phyloP scores from a whole-genome alignment of 2,113 vertebrate species.

The Nycticorax nycticorax region DNA sequence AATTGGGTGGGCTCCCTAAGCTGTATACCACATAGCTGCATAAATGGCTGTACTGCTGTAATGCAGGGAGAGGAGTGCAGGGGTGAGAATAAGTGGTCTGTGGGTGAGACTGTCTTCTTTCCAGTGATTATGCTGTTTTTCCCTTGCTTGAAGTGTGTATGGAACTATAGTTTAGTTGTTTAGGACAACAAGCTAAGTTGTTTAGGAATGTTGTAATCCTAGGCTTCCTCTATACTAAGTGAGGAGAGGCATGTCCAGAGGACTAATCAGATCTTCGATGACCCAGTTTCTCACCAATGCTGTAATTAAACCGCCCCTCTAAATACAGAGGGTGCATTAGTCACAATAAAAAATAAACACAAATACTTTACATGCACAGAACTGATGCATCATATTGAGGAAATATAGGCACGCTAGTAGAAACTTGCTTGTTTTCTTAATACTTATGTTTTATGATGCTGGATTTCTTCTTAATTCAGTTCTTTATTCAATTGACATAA shows the following conservation, averaged over 20 bases:
- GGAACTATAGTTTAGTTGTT: background rate
- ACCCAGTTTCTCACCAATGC: constrained; percentile 28
- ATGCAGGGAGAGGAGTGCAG: background rate
- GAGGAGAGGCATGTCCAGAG: constrained; percentile 7
- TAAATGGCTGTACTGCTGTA: background rate
- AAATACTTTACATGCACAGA: background rate
- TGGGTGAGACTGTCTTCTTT: background rate
- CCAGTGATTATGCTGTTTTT: background rate
- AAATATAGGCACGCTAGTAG: background rate
- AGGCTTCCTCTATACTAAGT: background rate
- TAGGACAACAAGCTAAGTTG: background rate
- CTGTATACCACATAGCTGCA: background rate
- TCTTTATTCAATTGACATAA: background rate
- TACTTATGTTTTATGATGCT: background rate
- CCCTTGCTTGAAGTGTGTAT: background rate
- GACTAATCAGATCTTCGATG: constrained; percentile 24
- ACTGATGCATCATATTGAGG: background rate
- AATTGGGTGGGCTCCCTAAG: background rate
- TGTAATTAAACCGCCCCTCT: background rate
- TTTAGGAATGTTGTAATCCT: background rate
- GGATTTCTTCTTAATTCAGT: background rate
- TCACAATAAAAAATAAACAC: background rate
- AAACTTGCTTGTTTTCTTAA: background rate
- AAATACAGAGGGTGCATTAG: background rate
- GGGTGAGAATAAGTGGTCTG: rapidly evolving